These are phyloP conservation scores for Rhabdornis inornatus DNA, from an alignment of 2,113 vertebrate genomes.

Conservation along the genomic window DNA sequence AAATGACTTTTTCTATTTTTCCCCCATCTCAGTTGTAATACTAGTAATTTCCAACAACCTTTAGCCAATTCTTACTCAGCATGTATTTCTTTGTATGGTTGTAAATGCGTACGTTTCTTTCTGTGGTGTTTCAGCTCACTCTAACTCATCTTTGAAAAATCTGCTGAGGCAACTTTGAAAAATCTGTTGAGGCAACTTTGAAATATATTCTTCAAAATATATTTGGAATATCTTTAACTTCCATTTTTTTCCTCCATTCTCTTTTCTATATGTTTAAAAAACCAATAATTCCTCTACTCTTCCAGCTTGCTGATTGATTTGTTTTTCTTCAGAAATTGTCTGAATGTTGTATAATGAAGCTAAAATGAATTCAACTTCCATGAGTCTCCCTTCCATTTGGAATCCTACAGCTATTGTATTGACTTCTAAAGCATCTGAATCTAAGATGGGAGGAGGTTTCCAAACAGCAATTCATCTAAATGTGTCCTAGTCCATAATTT, in stretches of 20 bases:
- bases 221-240: not conserved
- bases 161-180: not conserved
- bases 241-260: not conserved
- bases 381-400: constrained; percentile 21
- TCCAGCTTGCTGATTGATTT: not conserved
- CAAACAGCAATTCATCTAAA: not conserved
- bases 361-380: not conserved
- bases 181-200: not conserved
- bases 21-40: not conserved
- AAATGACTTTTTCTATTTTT: not conserved
- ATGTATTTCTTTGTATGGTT: not conserved
- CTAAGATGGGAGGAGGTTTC: not conserved
- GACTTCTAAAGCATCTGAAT: not conserved
- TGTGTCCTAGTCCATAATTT: not conserved
- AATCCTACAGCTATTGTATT: not conserved
- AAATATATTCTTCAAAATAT: not conserved
- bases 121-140: not conserved
- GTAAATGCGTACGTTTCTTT: not conserved
- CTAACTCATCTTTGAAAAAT: not conserved
- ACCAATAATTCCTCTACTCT: not conserved
- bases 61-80: not conserved
- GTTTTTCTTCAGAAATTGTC: constrained; percentile 27
- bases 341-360: not conserved
- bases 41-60: not conserved
- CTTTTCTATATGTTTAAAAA: not conserved